Base-by-base conservation (phyloP, 2,888 invertebrate genomes). In the Tenodera sinensis region DNA sequence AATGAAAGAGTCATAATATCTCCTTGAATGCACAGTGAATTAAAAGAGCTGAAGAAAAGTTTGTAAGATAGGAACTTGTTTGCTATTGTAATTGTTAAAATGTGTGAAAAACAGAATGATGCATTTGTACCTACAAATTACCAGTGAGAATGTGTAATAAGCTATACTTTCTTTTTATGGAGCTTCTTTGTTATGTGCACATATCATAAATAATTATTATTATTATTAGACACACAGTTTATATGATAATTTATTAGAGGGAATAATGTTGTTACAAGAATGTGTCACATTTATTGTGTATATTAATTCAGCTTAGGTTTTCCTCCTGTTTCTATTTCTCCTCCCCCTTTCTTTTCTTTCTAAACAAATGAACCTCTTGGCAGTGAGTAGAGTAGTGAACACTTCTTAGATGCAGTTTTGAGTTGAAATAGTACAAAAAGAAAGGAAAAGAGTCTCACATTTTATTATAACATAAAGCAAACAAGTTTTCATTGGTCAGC, bases 131-230 rank as follows among this genome's bases (percentile, higher is more conserved):
- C 81, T 86, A 85, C 54, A 85, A 71, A 27, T n/a, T 54, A 28
- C 54, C 54, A 54, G 54, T 85, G 47, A 85, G 54, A 85, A 54
- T 42, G 47, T 81, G 28, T 86, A 81, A 71, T 86, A 86, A 86
- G 54, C 71, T 28, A 54, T 81, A 28, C 15, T 86, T 86, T 86
- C 28, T 71, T 86, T 54, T 86, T 25, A 81, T 81, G 25, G 71
- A 86, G 86, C 86, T 89, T 84, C 42, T 85, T 89, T 42, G 83
- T 89, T 89, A 71, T 89, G 83, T 89, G 88, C 88, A 89, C 88
- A 89, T 89, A 89, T 89, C 88, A 89, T 89, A 85, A 47, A 15
- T n/a, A n/a, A n/a, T 42, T 42, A 42, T 42, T 42, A 42, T 42
- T 42, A 42, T 42, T 42, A 42, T 42, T 89, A 85, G 84, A 89